A percentile compares a stretch with the other conserved stretches of the same genome.
These are phyloP conservation scores for Ennomos quercinarius DNA, from an alignment of 2,888 invertebrate species.

Conservation along the genomic window DNA sequence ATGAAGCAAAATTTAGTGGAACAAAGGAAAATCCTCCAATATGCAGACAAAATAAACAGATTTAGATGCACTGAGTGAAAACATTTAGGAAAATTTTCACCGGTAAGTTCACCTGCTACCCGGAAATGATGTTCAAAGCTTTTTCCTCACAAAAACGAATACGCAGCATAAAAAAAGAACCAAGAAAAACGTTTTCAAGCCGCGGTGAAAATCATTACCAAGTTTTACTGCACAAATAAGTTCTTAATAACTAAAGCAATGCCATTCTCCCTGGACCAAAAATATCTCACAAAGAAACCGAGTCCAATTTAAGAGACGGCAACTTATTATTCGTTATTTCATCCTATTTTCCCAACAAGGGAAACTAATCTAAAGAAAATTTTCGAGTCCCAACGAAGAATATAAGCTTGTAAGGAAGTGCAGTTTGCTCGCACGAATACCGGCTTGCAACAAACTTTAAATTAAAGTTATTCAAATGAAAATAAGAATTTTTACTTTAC, in stretches of 20 bases:
- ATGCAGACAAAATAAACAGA: conserved; percentile 27
- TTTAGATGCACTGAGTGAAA: conserved; percentile 40
- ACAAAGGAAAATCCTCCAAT: conserved; percentile 23
- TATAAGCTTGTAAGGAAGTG: conserved; percentile 84
- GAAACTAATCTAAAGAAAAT: conserved; percentile 85
- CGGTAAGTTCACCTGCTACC: conserved; percentile 35
- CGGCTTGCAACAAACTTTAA: conserved; percentile 78
- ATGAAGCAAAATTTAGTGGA: conserved; percentile 9
- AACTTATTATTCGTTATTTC: conserved; percentile 80
- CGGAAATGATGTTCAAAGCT: conserved; percentile 39
- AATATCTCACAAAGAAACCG: conserved; percentile 63
- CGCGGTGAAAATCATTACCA: conserved; percentile 52
- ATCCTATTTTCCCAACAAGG: conserved; percentile 82
- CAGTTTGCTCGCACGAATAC: conserved; percentile 75
- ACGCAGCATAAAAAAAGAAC: conserved; percentile 23
- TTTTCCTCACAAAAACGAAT: conserved; percentile 30
- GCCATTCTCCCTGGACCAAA: conserved; percentile 55
- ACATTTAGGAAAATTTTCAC: conserved; percentile 38
- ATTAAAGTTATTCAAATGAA: conserved; percentile 75
- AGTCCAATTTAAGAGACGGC: conserved; percentile 76
- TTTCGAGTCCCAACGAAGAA: conserved; percentile 80
- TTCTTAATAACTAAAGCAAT: conserved; percentile 62
- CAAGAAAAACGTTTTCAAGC: conserved; percentile 42
- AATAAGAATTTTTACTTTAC: conserved; percentile 67
- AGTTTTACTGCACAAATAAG: conserved; percentile 63